Evolutionary conservation across 2,113 vertebrate species (phyloP).

Genomic region (Chaetodon trifascialis): DNA sequence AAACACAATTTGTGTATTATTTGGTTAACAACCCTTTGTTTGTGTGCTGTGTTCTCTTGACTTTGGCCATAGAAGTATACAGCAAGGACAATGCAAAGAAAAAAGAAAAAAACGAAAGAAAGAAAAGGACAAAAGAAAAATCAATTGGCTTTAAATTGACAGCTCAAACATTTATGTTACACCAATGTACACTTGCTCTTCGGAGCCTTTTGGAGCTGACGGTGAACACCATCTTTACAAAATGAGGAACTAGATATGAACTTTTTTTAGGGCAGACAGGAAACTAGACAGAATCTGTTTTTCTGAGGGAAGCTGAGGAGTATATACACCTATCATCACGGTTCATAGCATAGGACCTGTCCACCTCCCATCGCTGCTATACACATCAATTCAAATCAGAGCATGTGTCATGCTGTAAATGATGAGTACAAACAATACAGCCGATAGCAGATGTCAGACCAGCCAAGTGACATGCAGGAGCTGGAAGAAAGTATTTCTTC

Average conservation of each 20-base stretch:
- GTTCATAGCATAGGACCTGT: constrained; percentile 26
- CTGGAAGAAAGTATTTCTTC: neutral
- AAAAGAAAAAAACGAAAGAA: neutral
- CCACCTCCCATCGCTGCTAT: constrained; percentile 23
- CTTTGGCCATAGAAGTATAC: constrained; percentile 47
- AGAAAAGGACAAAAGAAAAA: neutral
- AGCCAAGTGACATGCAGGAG: constrained; percentile 6
- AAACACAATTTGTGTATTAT: constrained; percentile 28
- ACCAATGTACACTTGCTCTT: constrained; percentile 68
- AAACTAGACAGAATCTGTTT: constrained; percentile 33
- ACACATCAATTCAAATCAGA: constrained; percentile 14
- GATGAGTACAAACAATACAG: constrained; percentile 19
- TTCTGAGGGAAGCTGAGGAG: constrained; percentile 10
- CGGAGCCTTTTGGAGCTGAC: constrained; percentile 47
- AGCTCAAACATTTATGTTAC: constrained; percentile 68
- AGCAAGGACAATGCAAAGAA: constrained; percentile 33
- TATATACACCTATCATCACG: constrained; percentile 51
- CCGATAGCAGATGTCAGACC: constrained; percentile 12
- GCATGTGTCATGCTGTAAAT: constrained; percentile 6
- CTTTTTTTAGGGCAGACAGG: constrained; percentile 23
- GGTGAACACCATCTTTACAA: constrained; percentile 54
- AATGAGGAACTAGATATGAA: constrained; percentile 39
- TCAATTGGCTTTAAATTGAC: constrained; percentile 48
- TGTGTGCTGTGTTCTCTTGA: constrained; percentile 29
- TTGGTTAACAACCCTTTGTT: constrained; percentile 47